Evolutionary conservation across 2,888 invertebrate species (phyloP).

Genomic region (Lithophane ornitopus): DNA sequence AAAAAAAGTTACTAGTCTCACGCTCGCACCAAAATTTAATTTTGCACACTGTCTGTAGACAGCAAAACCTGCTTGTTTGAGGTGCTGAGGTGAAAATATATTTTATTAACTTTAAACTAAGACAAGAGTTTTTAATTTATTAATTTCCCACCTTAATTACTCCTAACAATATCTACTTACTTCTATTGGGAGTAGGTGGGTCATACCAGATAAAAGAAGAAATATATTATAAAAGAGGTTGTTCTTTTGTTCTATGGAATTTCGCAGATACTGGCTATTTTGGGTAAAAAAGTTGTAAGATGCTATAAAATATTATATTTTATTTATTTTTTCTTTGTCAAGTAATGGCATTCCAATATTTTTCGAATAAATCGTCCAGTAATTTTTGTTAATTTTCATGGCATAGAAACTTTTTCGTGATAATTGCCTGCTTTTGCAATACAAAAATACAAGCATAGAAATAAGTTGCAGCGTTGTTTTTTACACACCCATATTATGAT

Average conservation of each 20-base stretch:
- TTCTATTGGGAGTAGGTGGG: background rate
- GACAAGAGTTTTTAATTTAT: background rate
- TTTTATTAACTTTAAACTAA: background rate
- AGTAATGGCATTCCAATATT: background rate
- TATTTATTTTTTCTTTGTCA: background rate
- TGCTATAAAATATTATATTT: constrained; percentile 4
- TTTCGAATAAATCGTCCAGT: background rate
- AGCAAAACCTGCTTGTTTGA: too few species aligned
- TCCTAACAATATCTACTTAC: background rate
- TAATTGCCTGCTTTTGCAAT: background rate
- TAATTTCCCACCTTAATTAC: background rate
- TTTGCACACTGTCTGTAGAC: too few species aligned
- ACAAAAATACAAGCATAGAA: background rate
- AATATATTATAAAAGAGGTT: background rate
- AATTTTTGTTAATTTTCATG: too few species aligned
- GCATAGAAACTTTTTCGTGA: background rate
- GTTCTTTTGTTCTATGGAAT: background rate
- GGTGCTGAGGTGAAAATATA: too few species aligned
- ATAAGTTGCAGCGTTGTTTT: too few species aligned
- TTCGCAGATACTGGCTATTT: constrained; percentile 6
- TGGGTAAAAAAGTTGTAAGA: background rate
- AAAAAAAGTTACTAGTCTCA: too few species aligned
- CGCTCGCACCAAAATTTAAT: too few species aligned
- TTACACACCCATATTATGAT: background rate
- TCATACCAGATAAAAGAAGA: background rate